These are phyloP conservation scores for Potamarius usumacintae DNA, from an alignment of 2,113 vertebrate genomes.

Conservation along the genomic window DNA sequence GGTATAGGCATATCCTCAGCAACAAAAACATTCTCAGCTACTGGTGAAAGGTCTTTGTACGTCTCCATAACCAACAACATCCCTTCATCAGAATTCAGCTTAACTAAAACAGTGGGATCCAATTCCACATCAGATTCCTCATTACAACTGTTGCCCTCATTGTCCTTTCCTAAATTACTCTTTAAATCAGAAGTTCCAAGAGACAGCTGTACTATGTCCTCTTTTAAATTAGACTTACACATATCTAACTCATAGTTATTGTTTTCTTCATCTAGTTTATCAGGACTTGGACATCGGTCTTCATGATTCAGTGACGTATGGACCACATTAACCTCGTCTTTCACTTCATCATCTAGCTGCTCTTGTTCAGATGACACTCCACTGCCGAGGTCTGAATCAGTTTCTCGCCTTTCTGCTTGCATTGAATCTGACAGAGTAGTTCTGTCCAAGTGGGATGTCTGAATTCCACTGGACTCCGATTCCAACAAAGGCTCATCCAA, in stretches of 20 bases:
- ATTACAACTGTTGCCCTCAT: slow-evolving; percentile 40
- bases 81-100: slow-evolving; percentile 47
- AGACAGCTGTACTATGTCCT: slow-evolving; percentile 51
- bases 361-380: slow-evolving; percentile 66
- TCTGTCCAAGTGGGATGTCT: slow-evolving; percentile 62
- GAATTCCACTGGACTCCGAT: slow-evolving; percentile 71
- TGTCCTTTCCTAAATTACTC: slow-evolving; percentile 50
- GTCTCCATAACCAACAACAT: slow-evolving; percentile 47
- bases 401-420: slow-evolving; percentile 60
- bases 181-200: slow-evolving; percentile 46
- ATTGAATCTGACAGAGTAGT: slow-evolving; percentile 54
- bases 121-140: slow-evolving; percentile 57
- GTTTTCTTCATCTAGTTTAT: slow-evolving; percentile 59
- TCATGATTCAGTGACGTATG: slow-evolving; percentile 34
- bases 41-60: slow-evolving; percentile 2
- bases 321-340: slow-evolving; percentile 32
- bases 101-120: slow-evolving; percentile 31
- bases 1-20: slow-evolving; percentile 42
- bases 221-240: slow-evolving; percentile 24
- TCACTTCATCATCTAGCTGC: slow-evolving; percentile 49
- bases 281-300: slow-evolving; percentile 41
- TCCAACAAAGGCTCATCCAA: slow-evolving; percentile 63
- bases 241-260: slow-evolving; percentile 25
- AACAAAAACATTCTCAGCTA: slow-evolving; percentile 43
- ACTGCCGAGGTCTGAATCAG: slow-evolving; percentile 66